Evolutionary conservation across 2,797 vertebrate species (phyloP).

Genomic region (Numenius phaeopus): DNA sequence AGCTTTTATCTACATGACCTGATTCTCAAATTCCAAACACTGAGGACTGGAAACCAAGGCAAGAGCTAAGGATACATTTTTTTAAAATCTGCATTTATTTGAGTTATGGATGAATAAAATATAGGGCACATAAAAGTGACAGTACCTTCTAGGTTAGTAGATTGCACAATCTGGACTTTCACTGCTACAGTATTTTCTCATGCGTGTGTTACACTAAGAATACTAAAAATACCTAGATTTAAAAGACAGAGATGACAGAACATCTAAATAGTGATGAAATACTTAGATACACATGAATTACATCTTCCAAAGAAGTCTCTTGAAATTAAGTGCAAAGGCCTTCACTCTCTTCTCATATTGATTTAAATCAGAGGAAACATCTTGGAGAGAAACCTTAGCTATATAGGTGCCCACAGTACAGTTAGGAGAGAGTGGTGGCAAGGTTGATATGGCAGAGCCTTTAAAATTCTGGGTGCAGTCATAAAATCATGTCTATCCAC

Average conservation of each 20-base stretch:
- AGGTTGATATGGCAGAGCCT: neutral
- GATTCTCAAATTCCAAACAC: neutral
- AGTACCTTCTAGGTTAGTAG: constrained; percentile 40
- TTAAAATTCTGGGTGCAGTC: neutral
- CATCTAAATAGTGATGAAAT: constrained; percentile 20
- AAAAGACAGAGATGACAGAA: neutral
- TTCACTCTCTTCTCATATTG: neutral
- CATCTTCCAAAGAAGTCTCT: neutral
- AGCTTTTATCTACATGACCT: constrained; percentile 12
- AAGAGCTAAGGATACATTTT: neutral
- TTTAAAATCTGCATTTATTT: constrained; percentile 17
- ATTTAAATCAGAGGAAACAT: neutral
- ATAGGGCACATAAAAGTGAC: constrained; percentile 38
- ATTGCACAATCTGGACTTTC: constrained; percentile 52
- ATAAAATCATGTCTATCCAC: neutral
- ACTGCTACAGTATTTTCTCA: constrained; percentile 37
- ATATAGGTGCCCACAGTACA: neutral
- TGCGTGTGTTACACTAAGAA: neutral
- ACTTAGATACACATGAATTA: neutral
- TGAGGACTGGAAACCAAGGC: neutral
- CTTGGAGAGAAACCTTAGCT: neutral
- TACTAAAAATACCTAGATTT: constrained; percentile 32
- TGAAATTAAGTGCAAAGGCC: neutral
- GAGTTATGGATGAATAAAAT: constrained; percentile 48
- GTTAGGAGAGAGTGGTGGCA: neutral